These are phyloP conservation scores for Drosophila gunungcola DNA, from an alignment of 1,140 invertebrate species.

Conservation along the genomic window DNA sequence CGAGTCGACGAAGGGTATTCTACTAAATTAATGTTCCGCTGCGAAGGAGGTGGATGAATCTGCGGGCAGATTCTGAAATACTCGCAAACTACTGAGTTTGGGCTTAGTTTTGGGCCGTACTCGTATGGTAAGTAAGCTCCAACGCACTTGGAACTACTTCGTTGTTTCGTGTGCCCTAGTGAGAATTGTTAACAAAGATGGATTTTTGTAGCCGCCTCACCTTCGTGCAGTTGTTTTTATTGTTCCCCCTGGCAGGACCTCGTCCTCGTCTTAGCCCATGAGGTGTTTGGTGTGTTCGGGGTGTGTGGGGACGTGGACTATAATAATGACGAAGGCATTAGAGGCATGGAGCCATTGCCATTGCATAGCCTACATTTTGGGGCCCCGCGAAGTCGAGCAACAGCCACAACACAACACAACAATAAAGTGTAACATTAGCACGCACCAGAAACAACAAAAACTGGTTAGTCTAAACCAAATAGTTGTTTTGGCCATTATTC, in stretches of 20 bases:
- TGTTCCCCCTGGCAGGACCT: constrained; percentile 42
- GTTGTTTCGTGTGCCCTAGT: constrained; percentile 46
- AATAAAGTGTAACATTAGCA: constrained; percentile 76
- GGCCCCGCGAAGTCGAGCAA: constrained; percentile 39
- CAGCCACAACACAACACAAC: constrained; percentile 43
- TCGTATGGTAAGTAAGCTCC: constrained; percentile 34
- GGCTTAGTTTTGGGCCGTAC: constrained; percentile 35
- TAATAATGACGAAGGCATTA: constrained; percentile 79
- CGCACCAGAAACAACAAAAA: constrained; percentile 65
- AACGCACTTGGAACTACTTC: constrained; percentile 67
- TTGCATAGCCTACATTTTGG: constrained; percentile 78
- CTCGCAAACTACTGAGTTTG: constrained; percentile 6
- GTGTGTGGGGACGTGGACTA: constrained; percentile 39
- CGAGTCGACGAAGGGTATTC: constrained; percentile 23
- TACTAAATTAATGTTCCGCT: constrained; percentile 42
- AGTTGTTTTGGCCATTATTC: constrained; percentile 70
- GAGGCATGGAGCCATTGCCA: constrained; percentile 54
- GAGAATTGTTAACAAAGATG: constrained; percentile 75
- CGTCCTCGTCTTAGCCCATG: constrained; percentile 43
- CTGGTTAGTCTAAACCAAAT: constrained; percentile 54
- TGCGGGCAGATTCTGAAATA: constrained; percentile 40
- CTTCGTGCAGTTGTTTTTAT: constrained; percentile 67
- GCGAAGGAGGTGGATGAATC: constrained; percentile 23
- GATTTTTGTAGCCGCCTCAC: constrained; percentile 64
- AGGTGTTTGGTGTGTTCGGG: background rate